Conservation (phyloP, 2,797 vertebrate species). For the Lepidocolaptes lacrymiger region DNA sequence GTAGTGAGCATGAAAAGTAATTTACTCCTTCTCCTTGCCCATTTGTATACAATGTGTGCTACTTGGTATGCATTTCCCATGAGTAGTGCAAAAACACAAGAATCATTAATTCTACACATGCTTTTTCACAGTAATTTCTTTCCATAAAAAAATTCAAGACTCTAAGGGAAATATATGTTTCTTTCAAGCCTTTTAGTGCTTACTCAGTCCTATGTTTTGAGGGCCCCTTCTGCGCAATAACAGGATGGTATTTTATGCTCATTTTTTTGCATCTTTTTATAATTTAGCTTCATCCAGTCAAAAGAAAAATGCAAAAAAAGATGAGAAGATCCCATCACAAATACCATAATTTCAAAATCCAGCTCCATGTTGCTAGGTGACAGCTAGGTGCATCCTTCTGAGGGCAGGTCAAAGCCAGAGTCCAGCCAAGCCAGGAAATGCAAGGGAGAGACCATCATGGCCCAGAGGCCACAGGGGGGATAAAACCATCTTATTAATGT, state of each 20-base stretch:
- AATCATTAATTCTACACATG: not conserved
- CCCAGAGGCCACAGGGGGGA: not conserved
- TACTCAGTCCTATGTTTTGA: not conserved
- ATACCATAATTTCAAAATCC: not conserved
- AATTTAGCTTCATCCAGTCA: not conserved
- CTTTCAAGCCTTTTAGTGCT: not conserved
- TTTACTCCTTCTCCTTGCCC: not conserved
- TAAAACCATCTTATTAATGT: not conserved
- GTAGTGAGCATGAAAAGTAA: not conserved
- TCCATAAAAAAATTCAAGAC: not conserved
- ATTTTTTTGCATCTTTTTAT: not conserved
- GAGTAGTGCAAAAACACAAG: not conserved
- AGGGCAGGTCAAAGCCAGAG: not conserved
- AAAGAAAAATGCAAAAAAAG: not conserved
- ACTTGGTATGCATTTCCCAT: accelerated
- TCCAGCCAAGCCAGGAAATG: not conserved
- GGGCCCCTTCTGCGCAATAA: not conserved
- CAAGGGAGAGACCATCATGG: not conserved
- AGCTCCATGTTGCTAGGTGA: not conserved
- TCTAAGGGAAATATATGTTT: not conserved
- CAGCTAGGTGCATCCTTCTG: not conserved
- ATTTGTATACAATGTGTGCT: not conserved
- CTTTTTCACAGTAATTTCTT: not conserved
- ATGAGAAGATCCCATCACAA: not conserved
- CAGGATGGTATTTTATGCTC: not conserved